Evolutionary conservation across 2,888 invertebrate genomes (phyloP), one percentile per base, ranked within the genome.

Genomic region (Gasteruption jaculator): DNA sequence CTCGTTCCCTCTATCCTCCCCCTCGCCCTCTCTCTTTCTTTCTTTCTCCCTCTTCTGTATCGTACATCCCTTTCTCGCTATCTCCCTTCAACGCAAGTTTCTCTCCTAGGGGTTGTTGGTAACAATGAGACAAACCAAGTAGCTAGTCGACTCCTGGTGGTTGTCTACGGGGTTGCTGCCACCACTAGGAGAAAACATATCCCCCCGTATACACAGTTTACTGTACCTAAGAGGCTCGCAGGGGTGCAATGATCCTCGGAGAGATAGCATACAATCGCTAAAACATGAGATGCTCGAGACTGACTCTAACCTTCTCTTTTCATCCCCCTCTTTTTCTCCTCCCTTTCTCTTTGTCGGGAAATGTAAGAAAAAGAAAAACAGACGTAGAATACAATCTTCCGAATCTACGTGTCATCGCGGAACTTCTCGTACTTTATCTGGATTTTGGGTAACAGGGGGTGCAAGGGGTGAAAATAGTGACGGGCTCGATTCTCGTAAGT

Each of bases 221-320:
- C 61, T 60, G 60, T 60, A 65, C 60, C 58, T 63, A 62, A 65
- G 65, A 65, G 65, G 43, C 56, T 57, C 61, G 52, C 61, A 58
- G 56, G 60, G 60, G 63, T 61, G 60, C 60, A 63, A 60, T 63
- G 61, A 62, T 65, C 56, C 53, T 48, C 48, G 45, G 41, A 41
- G 50, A 57, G 60, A 65, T 61, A 59, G 38, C 46, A 54, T 58
- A 63, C 56, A 59, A 56, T 64, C 57, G 57, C 49, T 56, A 53
- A 61, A 60, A 58, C 54, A 56, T 50, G 56, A 55, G 52, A 50
- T 47, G 45, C 44, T 46, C 50, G 19, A 41, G 46, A 39, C 18
- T 38, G n/a, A n/a, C n/a, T n/a, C n/a, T n/a, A n/a, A n/a, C n/a
- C n/a, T n/a, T n/a, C n/a, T n/a, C n/a, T n/a, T n/a, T n/a, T n/a